Evolutionary conservation across 2,888 invertebrate species (phyloP).

Genomic region (Agrotis clavis): DNA sequence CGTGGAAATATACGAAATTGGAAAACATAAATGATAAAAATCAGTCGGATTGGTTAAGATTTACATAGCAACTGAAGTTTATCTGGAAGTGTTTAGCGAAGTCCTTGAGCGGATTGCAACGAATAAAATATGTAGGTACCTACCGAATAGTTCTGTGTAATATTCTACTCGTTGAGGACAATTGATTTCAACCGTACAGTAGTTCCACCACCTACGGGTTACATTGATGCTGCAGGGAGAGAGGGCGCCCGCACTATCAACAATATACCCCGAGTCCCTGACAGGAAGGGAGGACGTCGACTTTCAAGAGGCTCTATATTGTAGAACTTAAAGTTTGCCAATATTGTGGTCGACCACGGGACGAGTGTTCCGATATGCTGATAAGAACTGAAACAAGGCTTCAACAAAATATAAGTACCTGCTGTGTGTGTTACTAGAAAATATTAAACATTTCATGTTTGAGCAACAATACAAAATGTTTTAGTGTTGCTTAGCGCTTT

Average conservation of each 20-base stretch:
- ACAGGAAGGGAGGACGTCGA: neutral
- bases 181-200: no score
- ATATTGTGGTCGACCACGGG: constrained; percentile 15
- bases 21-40: neutral
- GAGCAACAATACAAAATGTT: neutral
- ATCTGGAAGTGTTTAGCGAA: neutral
- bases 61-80: constrained; percentile 6
- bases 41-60: constrained; percentile 9
- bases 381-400: constrained; percentile 2
- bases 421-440: neutral
- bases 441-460: neutral
- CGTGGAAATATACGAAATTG: constrained; percentile 15
- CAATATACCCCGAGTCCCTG: neutral
- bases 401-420: neutral
- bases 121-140: constrained; percentile 9
- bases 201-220: no score
- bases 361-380: constrained; percentile 14
- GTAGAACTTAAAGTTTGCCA: constrained; percentile 30
- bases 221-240: neutral
- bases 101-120: constrained; percentile 8
- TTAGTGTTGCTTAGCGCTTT: neutral
- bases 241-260: neutral
- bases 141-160: constrained; percentile 4
- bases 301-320: constrained; percentile 14
- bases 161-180: neutral